phyloP scores from a whole-genome alignment of 2,888 invertebrate species.

The Hermaeophaga mercurialis region DNA sequence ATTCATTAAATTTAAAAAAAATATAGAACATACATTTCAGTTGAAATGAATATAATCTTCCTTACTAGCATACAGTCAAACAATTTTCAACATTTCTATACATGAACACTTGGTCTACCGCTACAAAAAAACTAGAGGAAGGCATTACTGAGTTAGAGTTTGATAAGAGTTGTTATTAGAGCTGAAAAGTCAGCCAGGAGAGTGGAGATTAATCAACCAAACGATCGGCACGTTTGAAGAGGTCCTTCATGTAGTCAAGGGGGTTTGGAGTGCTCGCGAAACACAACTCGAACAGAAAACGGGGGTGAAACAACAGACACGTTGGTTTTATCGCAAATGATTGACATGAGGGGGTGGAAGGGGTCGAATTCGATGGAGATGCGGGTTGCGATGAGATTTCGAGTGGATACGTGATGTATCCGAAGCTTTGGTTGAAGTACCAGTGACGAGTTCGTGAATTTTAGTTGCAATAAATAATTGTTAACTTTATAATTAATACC shows the following conservation, averaged over 20 bases:
- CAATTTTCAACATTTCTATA: too few relatives aligned
- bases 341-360: slow-evolving; percentile 13
- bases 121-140: too few relatives aligned
- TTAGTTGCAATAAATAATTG: too few relatives aligned
- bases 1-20: too few relatives aligned
- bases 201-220: slow-evolving; percentile 51
- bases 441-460: too few relatives aligned
- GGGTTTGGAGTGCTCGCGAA: slow-evolving; percentile 47
- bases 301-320: slow-evolving; percentile 45
- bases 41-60: too few relatives aligned
- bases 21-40: too few relatives aligned
- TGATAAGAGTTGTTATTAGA: slow-evolving; percentile 6
- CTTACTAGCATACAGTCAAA: too few relatives aligned
- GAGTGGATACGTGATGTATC: slow-evolving; percentile 1
- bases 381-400: slow-evolving; percentile 1
- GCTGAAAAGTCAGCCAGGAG: slow-evolving; percentile 45
- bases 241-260: slow-evolving; percentile 53
- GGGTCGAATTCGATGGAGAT: background rate
- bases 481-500: too few relatives aligned
- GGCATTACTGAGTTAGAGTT: background rate
- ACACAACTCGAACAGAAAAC: slow-evolving; percentile 43
- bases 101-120: too few relatives aligned
- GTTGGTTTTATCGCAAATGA: slow-evolving; percentile 29
- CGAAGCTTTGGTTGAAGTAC: too few relatives aligned
- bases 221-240: slow-evolving; percentile 54